These are phyloP conservation scores for Microcebus griseorufus DNA, from an alignment of 2,113 vertebrate species.

Conservation along the genomic window DNA sequence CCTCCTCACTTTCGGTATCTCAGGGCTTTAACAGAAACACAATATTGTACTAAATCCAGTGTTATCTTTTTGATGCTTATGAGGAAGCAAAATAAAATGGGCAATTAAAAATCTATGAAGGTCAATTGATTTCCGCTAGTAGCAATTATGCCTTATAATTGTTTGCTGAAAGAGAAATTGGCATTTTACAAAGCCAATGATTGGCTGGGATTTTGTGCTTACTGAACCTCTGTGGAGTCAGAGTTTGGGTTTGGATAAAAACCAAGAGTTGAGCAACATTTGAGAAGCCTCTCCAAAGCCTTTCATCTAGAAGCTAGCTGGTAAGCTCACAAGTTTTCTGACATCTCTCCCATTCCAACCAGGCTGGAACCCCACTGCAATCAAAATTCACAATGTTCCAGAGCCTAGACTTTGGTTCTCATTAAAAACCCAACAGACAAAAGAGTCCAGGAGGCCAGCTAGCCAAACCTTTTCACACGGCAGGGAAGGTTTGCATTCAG, in stretches of 20 bases:
- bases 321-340: conserved; percentile 66
- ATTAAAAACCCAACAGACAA: conserved; percentile 77
- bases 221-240: conserved; percentile 41
- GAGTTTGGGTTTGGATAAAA: conserved; percentile 62
- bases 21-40: conserved; percentile 29
- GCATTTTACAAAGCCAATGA: conserved; percentile 67
- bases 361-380: conserved; percentile 78
- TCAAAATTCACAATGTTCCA: conserved; percentile 77
- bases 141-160: conserved; percentile 72
- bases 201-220: conserved; percentile 56
- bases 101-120: conserved; percentile 72
- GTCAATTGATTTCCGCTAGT: conserved; percentile 63
- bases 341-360: conserved; percentile 65
- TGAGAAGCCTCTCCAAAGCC: conserved; percentile 59
- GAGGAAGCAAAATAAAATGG: conserved; percentile 64
- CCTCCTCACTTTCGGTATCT: neutral
- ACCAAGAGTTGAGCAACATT: conserved; percentile 54
- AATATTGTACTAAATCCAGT: conserved; percentile 13
- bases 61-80: conserved; percentile 57
- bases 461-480: conserved; percentile 72
- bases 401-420: conserved; percentile 72
- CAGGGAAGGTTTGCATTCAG: conserved; percentile 64
- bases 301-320: conserved; percentile 71
- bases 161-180: conserved; percentile 64
- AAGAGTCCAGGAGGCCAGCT: conserved; percentile 65